Base-by-base conservation (phyloP, 1,140 invertebrate genomes). In the Ceratosolen fusciceps region DNA sequence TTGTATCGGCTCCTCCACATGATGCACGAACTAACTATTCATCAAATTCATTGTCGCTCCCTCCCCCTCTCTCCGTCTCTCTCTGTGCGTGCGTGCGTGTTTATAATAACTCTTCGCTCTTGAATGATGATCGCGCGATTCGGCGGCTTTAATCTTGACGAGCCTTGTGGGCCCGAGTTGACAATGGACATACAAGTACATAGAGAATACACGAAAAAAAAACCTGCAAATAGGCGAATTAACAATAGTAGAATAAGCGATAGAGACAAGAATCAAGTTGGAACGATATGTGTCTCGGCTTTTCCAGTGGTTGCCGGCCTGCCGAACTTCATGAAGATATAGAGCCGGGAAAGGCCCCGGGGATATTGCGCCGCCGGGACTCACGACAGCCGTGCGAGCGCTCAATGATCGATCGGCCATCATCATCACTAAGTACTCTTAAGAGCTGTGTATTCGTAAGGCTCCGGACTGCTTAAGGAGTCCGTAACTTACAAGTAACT, bases 231-330 rank as follows among this genome's bases (percentile, higher is more conserved):
- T 12, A 37, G n/a, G 26, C 58, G 39, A 7, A n/a, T 31, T 75
- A 49, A 9, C 1, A 62, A 31, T 2, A 62, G 47, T 47, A 65
- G 10, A n/a, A 14, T 24, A 37, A 62, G 34, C 67, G 68, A 37
- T 58, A 75, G 26, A 71, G 39, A n/a, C n/a, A n/a, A n/a, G 65
- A 24, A 24, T 75, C 52, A 71, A 68, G 74, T 68, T 74, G 74
- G 80, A 81, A 65, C 43, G 75, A 77, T 77, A 39, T 81, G 56
- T 81, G 56, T 81, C 62, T 84, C 79, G 83, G 85, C 79, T 90
- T 86, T 90, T 90, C 83, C 88, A 90, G 89, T 90, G 88, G 86
- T 90, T 80, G 88, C 88, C 81, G 88, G 89, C 67, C 84, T 90
- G 72, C 88, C 89, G 60, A 89, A 89, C 82, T 85, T 90, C 83